Percentiles rank a stretch among this genome's conserved stretches.
Evolutionary conservation across 2,797 vertebrate species (phyloP).

Genomic region (Psittacula derbiana): DNA sequence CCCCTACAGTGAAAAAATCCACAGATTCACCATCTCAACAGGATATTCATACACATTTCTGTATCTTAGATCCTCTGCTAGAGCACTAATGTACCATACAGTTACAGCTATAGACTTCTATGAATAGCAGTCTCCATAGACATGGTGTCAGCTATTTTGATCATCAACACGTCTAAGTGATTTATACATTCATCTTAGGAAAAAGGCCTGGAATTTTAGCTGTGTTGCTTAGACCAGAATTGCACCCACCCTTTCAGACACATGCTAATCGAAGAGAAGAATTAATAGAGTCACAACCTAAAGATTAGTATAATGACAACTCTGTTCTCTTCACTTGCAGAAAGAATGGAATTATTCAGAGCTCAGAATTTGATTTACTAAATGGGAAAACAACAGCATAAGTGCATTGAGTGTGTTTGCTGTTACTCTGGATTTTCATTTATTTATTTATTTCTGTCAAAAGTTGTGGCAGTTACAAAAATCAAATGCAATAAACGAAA

Average conservation of each 20-base stretch:
- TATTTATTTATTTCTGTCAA: background rate
- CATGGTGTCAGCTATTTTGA: constrained; percentile 81
- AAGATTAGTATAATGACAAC: background rate
- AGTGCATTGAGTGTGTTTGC: background rate
- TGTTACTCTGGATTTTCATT: background rate
- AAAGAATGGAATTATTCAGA: background rate
- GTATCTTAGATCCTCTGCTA: constrained; percentile 77
- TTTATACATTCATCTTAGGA: background rate
- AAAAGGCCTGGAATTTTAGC: background rate
- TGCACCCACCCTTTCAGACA: background rate
- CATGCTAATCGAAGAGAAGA: background rate
- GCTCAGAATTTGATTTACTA: background rate
- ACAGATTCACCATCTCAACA: constrained; percentile 63
- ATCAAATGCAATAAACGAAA: background rate
- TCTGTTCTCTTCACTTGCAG: background rate
- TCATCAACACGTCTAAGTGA: constrained; percentile 37
- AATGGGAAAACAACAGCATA: background rate
- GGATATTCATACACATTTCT: constrained; percentile 69
- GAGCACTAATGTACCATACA: constrained; percentile 68
- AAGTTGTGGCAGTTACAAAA: background rate
- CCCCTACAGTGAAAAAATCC: constrained; percentile 58
- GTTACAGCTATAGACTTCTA: constrained; percentile 77
- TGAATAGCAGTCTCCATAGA: constrained; percentile 76
- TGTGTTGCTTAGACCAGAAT: background rate
- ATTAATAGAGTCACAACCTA: background rate